Conservation (phyloP, 2,113 vertebrate species). For the Carettochelys insculpta region DNA sequence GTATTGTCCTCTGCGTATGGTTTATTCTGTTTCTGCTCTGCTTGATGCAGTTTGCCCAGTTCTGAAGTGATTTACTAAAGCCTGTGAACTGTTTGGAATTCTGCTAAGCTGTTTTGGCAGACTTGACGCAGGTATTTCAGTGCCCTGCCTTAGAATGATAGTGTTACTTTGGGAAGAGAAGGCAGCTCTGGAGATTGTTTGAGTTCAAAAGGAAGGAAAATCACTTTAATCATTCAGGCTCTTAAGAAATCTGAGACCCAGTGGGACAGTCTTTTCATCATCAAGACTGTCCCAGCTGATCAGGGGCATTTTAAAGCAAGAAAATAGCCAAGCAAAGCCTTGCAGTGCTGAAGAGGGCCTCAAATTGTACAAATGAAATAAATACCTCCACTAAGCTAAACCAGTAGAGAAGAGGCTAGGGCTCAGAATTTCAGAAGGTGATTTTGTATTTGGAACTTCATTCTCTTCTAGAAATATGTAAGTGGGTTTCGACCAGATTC, state of each 20-base stretch:
- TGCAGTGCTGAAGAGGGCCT: neutral
- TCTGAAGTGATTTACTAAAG: slow-evolving; percentile 64
- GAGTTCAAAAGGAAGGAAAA: slow-evolving; percentile 68
- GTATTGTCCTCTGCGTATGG: neutral
- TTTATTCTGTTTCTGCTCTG: slow-evolving; percentile 33
- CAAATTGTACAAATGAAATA: neutral
- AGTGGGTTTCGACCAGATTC: neutral
- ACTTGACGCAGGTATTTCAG: slow-evolving; percentile 49
- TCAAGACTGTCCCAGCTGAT: slow-evolving; percentile 72
- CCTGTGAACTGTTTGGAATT: slow-evolving; percentile 59
- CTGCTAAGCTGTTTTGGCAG: slow-evolving; percentile 65
- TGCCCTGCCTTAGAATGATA: slow-evolving; percentile 58
- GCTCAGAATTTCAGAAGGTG: neutral
- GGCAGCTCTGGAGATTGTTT: slow-evolving; percentile 55
- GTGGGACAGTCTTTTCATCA: slow-evolving; percentile 67
- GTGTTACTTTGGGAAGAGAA: slow-evolving; percentile 49
- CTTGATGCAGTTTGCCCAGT: slow-evolving; percentile 47
- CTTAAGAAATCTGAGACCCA: slow-evolving; percentile 71
- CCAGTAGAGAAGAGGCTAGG: neutral
- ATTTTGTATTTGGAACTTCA: neutral
- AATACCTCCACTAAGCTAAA: slow-evolving; percentile 14
- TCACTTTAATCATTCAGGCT: slow-evolving; percentile 76
- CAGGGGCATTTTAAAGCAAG: slow-evolving; percentile 71
- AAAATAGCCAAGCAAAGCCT: slow-evolving; percentile 34
- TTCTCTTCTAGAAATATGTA: neutral